A percentile compares a stretch with the other conserved stretches of the same genome.
These are phyloP conservation scores for Vandiemenella viatica DNA, from an alignment of 2,888 invertebrate genomes.

Conservation along the genomic window DNA sequence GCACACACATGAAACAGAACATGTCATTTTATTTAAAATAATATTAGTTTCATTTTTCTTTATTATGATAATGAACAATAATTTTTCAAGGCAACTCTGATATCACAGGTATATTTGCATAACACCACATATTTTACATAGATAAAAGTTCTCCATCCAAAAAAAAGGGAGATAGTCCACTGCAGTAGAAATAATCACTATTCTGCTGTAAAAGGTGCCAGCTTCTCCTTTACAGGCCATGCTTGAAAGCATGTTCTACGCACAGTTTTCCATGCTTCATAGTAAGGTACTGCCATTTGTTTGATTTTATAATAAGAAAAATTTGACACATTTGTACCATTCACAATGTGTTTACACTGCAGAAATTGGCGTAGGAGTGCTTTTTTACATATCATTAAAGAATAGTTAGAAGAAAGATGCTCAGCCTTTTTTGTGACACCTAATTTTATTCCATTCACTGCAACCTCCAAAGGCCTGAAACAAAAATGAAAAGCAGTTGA, in stretches of 20 bases:
- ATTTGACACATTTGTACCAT: not conserved
- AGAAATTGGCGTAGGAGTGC: not conserved
- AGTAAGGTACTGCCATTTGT: not conserved
- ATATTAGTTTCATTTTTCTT: no score
- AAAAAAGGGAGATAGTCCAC: no score
- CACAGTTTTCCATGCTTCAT: not conserved
- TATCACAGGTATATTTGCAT: no score
- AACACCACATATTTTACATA: no score
- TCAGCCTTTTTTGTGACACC: constrained; percentile 61
- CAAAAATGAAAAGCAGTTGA: no score
- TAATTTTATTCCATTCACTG: constrained; percentile 60
- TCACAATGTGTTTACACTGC: not conserved
- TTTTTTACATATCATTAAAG: not conserved
- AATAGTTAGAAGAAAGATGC: not conserved
- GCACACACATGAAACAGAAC: no score
- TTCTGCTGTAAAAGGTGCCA: no score
- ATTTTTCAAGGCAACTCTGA: no score
- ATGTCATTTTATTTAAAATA: no score
- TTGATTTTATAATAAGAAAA: not conserved
- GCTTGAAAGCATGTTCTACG: not conserved
- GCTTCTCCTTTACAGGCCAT: not conserved
- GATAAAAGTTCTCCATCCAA: no score
- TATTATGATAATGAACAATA: no score
- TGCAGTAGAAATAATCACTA: no score
- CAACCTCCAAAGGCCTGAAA: constrained; percentile 50